Evolutionary conservation across 2,888 invertebrate genomes (phyloP).

Genomic region (Polymixis flavicincta): DNA sequence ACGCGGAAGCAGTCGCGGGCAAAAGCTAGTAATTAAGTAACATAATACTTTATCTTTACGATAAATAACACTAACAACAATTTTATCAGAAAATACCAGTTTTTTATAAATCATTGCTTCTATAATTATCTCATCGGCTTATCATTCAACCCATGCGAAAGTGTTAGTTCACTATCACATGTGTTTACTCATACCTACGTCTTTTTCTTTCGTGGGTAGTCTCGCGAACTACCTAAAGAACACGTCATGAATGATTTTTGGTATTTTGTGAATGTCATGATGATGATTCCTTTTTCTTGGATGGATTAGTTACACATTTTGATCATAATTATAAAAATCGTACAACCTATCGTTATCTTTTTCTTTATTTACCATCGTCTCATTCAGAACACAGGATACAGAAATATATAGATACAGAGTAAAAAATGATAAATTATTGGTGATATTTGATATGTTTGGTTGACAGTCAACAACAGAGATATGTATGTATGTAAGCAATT

Average conservation of each 20-base stretch:
- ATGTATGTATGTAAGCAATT: neutral
- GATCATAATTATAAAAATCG: neutral
- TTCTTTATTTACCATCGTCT: neutral
- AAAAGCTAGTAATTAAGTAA: too few species aligned
- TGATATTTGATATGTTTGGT: conserved; percentile 12
- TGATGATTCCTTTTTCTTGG: neutral
- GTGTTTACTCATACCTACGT: too few species aligned
- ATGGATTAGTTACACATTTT: neutral
- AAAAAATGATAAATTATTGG: neutral
- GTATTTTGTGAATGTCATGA: neutral
- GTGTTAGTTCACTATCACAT: too few species aligned
- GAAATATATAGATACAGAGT: too few species aligned
- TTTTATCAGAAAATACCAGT: neutral
- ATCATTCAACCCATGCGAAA: too few species aligned
- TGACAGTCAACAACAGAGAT: conserved; percentile 8
- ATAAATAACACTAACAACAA: neutral
- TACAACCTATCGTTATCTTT: neutral
- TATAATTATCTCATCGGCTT: neutral
- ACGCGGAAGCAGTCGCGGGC: too few species aligned
- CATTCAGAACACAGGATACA: neutral
- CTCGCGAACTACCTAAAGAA: neutral
- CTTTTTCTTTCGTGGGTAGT: too few species aligned
- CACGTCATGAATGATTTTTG: neutral
- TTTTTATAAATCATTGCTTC: neutral
- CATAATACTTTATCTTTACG: too few species aligned